Base-by-base conservation (phyloP, 2,797 vertebrate genomes). In the Sebastiscus tertius region DNA sequence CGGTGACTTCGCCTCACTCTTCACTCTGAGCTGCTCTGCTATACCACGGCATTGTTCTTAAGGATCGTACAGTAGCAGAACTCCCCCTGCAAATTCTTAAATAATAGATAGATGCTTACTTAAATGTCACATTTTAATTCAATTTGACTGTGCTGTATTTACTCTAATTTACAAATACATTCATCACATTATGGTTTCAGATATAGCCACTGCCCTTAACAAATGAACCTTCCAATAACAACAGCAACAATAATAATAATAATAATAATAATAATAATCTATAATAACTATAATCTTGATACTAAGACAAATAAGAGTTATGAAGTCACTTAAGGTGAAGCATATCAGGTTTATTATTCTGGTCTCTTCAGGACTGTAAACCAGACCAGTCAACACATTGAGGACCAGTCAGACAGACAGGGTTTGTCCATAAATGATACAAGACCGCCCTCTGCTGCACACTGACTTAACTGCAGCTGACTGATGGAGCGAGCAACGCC, bases 391-490 rank as follows among this genome's bases (percentile, higher is more conserved):
- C 7, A 29, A 8, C 26, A 59, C 18, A 3, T 27, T 27, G 6
- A 27, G 54, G 22, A 22, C 20, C 20, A 55, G 24, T 42, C 24
- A 58, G 13, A 14, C 13, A 27, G 55, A 8, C 26, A 58, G 13
- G 14, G 24, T 27, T 13, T 27, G 2, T 42, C 39, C 22, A 58
- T 6, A 18, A 27, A 29, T 59, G 7, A 59, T 9, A 55, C 49
- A 16, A 49, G n/a, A 59, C 69, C 65, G 6, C 72, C 34, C 49
- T 72, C 72, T 76, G 34, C 62, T 76, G 67, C 26, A 56, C 27
- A 16, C 20, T 58, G 5, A n/a, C 8, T 18, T 31, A 7, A 60
- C 71, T 75, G n/a, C 65, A 79, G 60, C 27, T 31, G 16, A 31
- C 34, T 56, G 54, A 61, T 24, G 14, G 5, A 42, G 39, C 10